A percentile compares a stretch with the other conserved stretches of the same genome.
Evolutionary conservation across 2,888 invertebrate species (phyloP).

Genomic region (Orthosia gothica): DNA sequence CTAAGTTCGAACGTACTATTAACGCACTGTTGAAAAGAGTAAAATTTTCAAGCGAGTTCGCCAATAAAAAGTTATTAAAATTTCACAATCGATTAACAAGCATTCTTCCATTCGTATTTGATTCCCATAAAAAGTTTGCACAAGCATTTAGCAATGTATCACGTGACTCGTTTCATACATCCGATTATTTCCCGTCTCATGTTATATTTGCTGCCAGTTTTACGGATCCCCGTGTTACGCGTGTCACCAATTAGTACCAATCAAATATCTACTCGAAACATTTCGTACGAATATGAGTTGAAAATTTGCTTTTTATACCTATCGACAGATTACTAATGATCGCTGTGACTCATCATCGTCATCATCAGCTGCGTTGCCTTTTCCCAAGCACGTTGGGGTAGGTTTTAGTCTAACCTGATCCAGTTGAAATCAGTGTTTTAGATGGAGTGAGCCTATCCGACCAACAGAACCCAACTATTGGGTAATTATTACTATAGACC

Average conservation of each 20-base stretch:
- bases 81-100: neutral
- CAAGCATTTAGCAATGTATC: neutral
- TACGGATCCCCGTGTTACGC: neutral
- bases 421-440: too few species aligned
- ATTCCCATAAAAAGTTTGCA: too few species aligned
- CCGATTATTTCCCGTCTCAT: neutral
- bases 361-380: too few species aligned
- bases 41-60: too few species aligned
- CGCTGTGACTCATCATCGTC: neutral
- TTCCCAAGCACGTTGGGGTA: too few species aligned
- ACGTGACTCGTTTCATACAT: neutral
- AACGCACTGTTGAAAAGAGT: too few species aligned
- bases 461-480: too few species aligned
- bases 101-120: neutral
- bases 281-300: constrained; percentile 2
- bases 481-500: too few species aligned
- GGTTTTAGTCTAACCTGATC: too few species aligned
- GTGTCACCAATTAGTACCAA: constrained; percentile 18
- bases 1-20: too few species aligned
- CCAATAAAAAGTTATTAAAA: too few species aligned
- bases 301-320: neutral
- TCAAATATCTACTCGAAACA: constrained; percentile 6
- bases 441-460: too few species aligned
- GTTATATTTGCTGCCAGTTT: neutral
- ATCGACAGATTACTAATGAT: neutral